These are phyloP conservation scores for Drosophila mojavensis DNA, from an alignment of 1,140 invertebrate species.

Conservation along the genomic window DNA sequence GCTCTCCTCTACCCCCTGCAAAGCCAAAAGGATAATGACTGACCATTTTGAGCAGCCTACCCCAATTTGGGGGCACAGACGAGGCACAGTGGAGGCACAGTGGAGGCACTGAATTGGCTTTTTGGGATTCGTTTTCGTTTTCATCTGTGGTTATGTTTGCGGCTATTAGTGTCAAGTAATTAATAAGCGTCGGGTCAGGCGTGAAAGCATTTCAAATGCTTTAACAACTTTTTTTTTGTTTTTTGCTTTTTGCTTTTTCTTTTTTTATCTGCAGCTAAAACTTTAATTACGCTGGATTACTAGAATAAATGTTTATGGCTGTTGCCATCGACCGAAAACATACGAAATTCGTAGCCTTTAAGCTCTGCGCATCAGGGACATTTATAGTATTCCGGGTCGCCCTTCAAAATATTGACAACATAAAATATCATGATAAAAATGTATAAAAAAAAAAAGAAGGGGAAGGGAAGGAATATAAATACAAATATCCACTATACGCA, in stretches of 20 bases:
- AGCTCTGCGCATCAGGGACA: background rate
- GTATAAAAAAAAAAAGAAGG: background rate
- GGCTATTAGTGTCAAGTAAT: slow-evolving; percentile 47
- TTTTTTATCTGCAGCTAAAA: background rate
- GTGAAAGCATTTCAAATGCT: slow-evolving; percentile 20
- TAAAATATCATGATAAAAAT: background rate
- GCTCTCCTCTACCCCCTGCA: slow-evolving; percentile 10
- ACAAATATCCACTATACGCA: slow-evolving; percentile 11
- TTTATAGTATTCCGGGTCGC: background rate
- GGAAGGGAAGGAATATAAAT: background rate
- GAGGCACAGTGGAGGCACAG: background rate
- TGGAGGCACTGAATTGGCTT: slow-evolving; percentile 36
- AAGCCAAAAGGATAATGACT: slow-evolving; percentile 28
- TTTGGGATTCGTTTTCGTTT: slow-evolving; percentile 37
- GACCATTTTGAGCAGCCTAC: slow-evolving; percentile 37
- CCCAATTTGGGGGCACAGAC: slow-evolving; percentile 10
- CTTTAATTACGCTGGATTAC: slow-evolving; percentile 11
- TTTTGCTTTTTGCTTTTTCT: too few relatives aligned
- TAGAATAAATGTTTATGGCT: background rate
- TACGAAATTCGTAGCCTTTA: background rate
- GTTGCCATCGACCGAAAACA: background rate
- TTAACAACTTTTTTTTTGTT: background rate
- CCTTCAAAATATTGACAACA: background rate
- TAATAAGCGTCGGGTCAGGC: slow-evolving; percentile 33
- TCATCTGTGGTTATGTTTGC: slow-evolving; percentile 39